phyloP scores from a whole-genome alignment of 2,113 vertebrate species.

The Melanerpes formicivorus region DNA sequence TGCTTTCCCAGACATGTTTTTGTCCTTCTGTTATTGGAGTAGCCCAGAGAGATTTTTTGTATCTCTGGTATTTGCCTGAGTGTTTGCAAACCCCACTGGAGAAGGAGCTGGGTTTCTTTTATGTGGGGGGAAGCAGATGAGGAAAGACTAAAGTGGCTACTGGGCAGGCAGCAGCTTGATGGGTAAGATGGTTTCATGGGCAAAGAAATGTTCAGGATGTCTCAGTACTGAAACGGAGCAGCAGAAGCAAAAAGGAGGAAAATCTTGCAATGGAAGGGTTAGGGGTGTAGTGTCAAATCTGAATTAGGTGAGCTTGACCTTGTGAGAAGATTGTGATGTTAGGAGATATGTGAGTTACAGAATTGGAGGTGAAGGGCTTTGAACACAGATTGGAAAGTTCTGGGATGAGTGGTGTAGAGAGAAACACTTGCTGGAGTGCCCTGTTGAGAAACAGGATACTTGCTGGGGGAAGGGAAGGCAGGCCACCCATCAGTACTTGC shows the following conservation, averaged over 20 bases:
- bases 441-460: neutral
- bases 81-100: neutral
- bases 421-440: neutral
- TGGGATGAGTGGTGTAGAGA: neutral
- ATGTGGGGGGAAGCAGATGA: neutral
- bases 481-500: neutral
- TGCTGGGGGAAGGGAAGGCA: neutral
- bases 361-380: neutral
- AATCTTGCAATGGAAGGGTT: neutral
- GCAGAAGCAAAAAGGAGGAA: neutral
- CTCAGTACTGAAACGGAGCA: neutral
- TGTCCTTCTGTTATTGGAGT: slow-evolving; percentile 45
- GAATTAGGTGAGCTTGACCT: neutral
- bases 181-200: neutral
- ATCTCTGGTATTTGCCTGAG: neutral
- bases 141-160: neutral
- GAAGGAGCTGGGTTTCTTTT: neutral
- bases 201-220: neutral
- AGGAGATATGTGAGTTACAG: neutral
- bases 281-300: neutral
- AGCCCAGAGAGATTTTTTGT: neutral
- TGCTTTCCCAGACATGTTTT: slow-evolving; percentile 53
- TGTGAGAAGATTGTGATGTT: neutral
- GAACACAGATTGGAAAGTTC: accelerated
- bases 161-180: neutral